Percentiles rank a stretch among this genome's conserved stretches.
Conservation (phyloP, 2,113 vertebrate species). For the Apodemus speciosus region DNA sequence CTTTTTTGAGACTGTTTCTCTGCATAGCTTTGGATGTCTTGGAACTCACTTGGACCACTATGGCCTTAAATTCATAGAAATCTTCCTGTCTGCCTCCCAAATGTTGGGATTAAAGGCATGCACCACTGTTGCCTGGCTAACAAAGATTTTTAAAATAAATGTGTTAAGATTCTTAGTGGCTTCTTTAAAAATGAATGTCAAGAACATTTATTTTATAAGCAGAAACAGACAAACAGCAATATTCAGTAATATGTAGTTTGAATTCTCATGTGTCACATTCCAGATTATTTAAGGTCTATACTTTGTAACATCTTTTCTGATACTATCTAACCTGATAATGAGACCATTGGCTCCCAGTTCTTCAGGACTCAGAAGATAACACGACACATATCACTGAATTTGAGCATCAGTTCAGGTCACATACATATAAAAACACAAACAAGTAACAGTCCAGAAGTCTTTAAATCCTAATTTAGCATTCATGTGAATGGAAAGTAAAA, state of each 20-base stretch:
- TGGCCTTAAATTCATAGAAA: background rate
- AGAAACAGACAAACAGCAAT: background rate
- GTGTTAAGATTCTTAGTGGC: conserved; percentile 2
- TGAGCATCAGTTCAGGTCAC: conserved; percentile 65
- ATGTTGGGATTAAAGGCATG: background rate
- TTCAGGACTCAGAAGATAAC: background rate
- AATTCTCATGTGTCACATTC: background rate
- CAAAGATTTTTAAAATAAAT: background rate
- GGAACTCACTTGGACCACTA: background rate
- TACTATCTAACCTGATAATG: background rate
- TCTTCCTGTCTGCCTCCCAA: background rate
- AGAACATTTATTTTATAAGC: background rate
- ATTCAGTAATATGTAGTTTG: background rate
- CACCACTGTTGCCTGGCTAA: background rate
- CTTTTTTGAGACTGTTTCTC: background rate
- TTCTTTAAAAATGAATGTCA: background rate
- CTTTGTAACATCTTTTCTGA: background rate
- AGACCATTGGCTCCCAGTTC: conserved; percentile 38
- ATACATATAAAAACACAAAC: background rate
- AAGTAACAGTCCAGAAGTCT: conserved; percentile 70
- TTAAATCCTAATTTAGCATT: conserved; percentile 41
- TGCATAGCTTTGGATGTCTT: background rate
- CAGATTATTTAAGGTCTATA: background rate
- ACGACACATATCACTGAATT: background rate
- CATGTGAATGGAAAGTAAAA: conserved; percentile 51